These are phyloP conservation scores for Pogonocherus hispidulus DNA, from an alignment of 2,888 invertebrate genomes.

Conservation along the genomic window DNA sequence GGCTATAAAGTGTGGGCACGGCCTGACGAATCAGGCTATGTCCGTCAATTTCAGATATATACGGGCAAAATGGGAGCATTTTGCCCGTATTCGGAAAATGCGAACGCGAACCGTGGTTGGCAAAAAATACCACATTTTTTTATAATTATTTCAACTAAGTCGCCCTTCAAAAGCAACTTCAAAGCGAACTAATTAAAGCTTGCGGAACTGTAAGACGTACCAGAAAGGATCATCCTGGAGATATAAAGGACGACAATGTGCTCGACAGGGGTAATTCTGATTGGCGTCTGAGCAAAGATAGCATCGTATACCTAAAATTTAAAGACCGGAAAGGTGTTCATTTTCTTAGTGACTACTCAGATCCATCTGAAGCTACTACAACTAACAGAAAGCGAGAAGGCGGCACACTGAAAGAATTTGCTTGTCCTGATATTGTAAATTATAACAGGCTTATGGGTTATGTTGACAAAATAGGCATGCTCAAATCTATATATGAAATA, in stretches of 20 bases:
- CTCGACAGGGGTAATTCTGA: slow-evolving; percentile 36
- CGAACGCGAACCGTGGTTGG: slow-evolving; percentile 18
- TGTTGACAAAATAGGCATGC: slow-evolving; percentile 6
- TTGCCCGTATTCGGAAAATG: no score
- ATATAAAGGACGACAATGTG: slow-evolving; percentile 17
- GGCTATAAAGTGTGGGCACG: no score
- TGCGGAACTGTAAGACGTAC: slow-evolving; percentile 20
- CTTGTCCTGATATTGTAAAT: neutral
- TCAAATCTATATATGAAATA: neutral
- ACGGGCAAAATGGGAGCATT: no score
- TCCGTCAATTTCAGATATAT: no score
- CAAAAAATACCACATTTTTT: slow-evolving; percentile 45
- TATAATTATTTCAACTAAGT: slow-evolving; percentile 45
- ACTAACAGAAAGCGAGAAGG: neutral
- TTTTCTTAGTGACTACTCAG: slow-evolving; percentile 10
- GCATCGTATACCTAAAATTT: slow-evolving; percentile 1
- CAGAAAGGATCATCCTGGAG: slow-evolving; percentile 17
- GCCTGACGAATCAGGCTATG: no score
- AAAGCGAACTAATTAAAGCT: slow-evolving; percentile 13
- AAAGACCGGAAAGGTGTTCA: slow-evolving; percentile 17
- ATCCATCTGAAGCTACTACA: slow-evolving; percentile 1
- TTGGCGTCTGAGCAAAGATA: slow-evolving; percentile 9
- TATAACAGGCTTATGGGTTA: neutral
- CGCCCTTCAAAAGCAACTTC: slow-evolving; percentile 18
- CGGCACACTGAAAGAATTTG: no score